phyloP scores from a whole-genome alignment of 2,888 invertebrate species.

The Nymphalis polychloros region DNA sequence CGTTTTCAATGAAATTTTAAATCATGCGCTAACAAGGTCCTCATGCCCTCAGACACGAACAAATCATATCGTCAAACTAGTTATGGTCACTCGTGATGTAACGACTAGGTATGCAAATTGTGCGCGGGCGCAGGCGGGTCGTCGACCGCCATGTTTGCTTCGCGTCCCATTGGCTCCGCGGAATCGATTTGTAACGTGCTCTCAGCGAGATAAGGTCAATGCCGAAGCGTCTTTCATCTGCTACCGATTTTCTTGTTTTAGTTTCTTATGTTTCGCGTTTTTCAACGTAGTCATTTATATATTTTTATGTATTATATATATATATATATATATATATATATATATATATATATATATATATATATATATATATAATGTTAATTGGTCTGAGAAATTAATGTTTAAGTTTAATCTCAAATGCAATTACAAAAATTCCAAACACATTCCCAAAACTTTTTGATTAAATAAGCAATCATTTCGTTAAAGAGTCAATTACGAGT shows the following conservation, averaged over 20 bases:
- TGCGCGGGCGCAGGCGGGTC: slow-evolving; percentile 62
- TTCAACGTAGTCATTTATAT: background rate
- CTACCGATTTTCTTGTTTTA: slow-evolving; percentile 58
- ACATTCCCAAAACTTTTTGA: background rate
- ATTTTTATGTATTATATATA: background rate
- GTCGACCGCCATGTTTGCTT: slow-evolving; percentile 66
- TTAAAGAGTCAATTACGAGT: background rate
- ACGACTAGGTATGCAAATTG: slow-evolving; percentile 75
- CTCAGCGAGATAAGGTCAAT: slow-evolving; percentile 74
- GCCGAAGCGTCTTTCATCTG: slow-evolving; percentile 72
- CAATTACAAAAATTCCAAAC: too few relatives aligned
- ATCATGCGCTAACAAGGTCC: slow-evolving; percentile 44
- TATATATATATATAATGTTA: too few relatives aligned
- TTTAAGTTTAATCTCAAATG: too few relatives aligned
- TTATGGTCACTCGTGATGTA: slow-evolving; percentile 70
- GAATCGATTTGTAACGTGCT: slow-evolving; percentile 76
- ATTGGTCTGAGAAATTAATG: too few relatives aligned
- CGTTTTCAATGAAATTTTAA: slow-evolving; percentile 11
- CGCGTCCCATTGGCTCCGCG: slow-evolving; percentile 62
- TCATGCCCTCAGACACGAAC: slow-evolving; percentile 44
- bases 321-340: too few relatives aligned
- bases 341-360: too few relatives aligned
- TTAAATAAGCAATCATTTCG: background rate
- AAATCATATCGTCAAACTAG: slow-evolving; percentile 62
- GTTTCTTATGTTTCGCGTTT: background rate